Conservation (phyloP, 2,797 vertebrate species). For the Pelodytes ibericus region DNA sequence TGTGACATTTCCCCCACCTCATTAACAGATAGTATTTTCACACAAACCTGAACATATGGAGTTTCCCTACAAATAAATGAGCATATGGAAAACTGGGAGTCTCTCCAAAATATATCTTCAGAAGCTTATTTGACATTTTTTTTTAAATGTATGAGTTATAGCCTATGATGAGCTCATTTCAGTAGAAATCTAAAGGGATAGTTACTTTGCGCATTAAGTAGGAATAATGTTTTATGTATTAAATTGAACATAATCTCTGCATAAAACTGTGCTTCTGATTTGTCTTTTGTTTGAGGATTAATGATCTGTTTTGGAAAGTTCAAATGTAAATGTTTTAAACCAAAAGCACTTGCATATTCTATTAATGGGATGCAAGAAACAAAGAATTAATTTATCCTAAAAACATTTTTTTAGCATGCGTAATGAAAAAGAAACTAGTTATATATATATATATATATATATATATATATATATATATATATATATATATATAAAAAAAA, state of each 20-base stretch:
- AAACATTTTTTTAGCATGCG: too few species aligned
- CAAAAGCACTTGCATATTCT: too few species aligned
- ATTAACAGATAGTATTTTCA: constrained; percentile 7
- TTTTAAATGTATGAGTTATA: constrained; percentile 38
- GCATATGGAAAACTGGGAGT: constrained; percentile 44
- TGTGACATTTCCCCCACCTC: too few species aligned
- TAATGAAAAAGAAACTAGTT: too few species aligned
- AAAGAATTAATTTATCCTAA: too few species aligned
- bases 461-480: too few species aligned
- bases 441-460: too few species aligned
- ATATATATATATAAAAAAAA: too few species aligned
- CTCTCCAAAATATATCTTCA: constrained; percentile 39
- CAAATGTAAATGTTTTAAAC: too few species aligned
- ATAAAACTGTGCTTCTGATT: neutral
- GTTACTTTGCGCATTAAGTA: constrained; percentile 10
- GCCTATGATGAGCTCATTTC: constrained; percentile 23
- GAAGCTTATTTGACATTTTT: constrained; percentile 41
- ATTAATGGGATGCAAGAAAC: too few species aligned
- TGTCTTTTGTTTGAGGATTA: neutral
- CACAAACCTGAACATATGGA: constrained; percentile 20
- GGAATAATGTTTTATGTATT: constrained; percentile 1
- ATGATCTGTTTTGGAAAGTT: neutral
- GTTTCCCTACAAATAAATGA: constrained; percentile 30
- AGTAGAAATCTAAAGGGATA: constrained; percentile 18
- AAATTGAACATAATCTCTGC: neutral